These are phyloP conservation scores for Thaumatotibia leucotreta DNA, from an alignment of 1,140 invertebrate species.

Conservation along the genomic window DNA sequence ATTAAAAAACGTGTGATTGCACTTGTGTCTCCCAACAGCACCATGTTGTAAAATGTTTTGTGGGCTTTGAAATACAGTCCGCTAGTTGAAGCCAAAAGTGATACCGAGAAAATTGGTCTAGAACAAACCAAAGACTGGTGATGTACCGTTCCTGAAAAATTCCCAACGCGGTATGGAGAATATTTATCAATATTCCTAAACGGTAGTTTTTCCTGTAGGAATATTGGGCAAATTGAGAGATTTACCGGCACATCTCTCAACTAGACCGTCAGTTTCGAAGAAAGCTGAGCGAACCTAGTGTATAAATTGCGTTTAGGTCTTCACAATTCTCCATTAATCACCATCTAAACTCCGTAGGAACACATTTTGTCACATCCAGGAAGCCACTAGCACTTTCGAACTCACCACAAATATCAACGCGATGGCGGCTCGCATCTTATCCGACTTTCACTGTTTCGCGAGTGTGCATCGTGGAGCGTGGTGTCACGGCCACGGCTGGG, in stretches of 20 bases:
- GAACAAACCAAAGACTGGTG: too few relatives aligned
- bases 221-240: too few relatives aligned
- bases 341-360: not conserved
- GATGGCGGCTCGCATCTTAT: conserved; percentile 67
- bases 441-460: conserved; percentile 68
- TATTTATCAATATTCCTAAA: too few relatives aligned
- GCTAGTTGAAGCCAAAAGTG: too few relatives aligned
- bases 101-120: not conserved
- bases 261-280: too few relatives aligned
- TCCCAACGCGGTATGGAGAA: too few relatives aligned
- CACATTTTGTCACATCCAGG: conserved; percentile 22
- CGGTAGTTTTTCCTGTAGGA: too few relatives aligned
- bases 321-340: not conserved
- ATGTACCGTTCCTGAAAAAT: too few relatives aligned
- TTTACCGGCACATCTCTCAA: too few relatives aligned
- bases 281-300: not conserved
- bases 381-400: conserved; percentile 56
- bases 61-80: too few relatives aligned
- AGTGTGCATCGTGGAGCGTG: conserved; percentile 53
- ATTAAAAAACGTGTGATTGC: not conserved
- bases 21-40: not conserved
- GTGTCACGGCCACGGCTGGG: conserved; percentile 38
- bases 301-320: not conserved
- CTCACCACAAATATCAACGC: conserved; percentile 73
- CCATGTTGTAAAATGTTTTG: not conserved